Evolutionary conservation across 2,113 vertebrate genomes (phyloP).

Genomic region (Corythornis cristatus): DNA sequence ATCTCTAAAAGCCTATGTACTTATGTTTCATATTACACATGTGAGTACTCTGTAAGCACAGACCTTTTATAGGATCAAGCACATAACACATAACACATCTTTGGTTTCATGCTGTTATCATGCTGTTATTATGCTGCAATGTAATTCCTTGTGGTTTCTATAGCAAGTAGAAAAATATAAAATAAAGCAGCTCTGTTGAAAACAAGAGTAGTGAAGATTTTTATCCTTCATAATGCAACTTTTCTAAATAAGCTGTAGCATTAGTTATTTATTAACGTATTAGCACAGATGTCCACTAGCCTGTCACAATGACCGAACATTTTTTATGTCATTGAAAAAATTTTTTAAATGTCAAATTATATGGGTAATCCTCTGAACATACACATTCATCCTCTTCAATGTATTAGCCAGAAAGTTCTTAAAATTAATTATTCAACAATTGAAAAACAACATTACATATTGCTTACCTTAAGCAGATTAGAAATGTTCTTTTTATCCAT

Average conservation of each 20-base stretch:
- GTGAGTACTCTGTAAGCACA: background rate
- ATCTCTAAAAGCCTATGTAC: background rate
- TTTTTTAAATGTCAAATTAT: background rate
- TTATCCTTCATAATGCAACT: background rate
- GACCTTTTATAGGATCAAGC: background rate
- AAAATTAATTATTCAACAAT: background rate
- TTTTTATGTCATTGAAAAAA: background rate
- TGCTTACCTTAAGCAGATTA: background rate
- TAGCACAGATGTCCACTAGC: background rate
- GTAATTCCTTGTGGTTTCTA: background rate
- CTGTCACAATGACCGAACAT: background rate
- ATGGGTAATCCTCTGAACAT: background rate
- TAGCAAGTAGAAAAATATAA: background rate
- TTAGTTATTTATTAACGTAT: background rate
- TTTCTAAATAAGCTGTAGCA: background rate
- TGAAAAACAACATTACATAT: background rate
- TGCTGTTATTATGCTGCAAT: background rate
- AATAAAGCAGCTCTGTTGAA: background rate
- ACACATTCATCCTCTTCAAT: background rate
- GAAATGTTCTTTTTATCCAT: background rate
- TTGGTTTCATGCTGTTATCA: background rate
- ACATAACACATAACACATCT: background rate
- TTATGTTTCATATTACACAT: accelerated
- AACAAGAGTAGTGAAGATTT: background rate
- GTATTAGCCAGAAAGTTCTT: background rate